Percentiles rank a stretch among this genome's conserved stretches.
phyloP scores from a whole-genome alignment of 2,888 invertebrate species.

The Ormyrus labotus region DNA sequence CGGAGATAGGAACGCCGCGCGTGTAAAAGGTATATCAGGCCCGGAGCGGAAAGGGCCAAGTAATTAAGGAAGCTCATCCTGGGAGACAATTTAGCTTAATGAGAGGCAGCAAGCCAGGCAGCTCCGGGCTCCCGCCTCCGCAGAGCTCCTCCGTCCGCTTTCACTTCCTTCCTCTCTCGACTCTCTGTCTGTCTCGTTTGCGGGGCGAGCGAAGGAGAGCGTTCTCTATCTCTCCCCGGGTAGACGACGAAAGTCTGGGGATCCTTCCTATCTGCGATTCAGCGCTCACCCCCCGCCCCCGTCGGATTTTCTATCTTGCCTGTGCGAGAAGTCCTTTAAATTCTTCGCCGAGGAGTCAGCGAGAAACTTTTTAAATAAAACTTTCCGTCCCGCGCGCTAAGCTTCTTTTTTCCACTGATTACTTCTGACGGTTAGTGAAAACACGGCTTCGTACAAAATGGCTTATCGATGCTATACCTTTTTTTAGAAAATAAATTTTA shows the following conservation, averaged over 20 bases:
- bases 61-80: conserved; percentile 75
- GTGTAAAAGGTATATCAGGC: conserved; percentile 55
- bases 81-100: conserved; percentile 75
- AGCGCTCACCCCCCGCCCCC: conserved; percentile 20
- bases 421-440: neutral
- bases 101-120: conserved; percentile 65
- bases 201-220: neutral
- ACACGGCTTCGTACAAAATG: neutral
- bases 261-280: conserved; percentile 51
- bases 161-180: conserved; percentile 41
- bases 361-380: conserved; percentile 56
- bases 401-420: conserved; percentile 9
- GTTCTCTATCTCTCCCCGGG: conserved; percentile 12
- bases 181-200: conserved; percentile 5
- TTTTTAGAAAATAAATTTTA: neutral
- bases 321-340: conserved; percentile 25
- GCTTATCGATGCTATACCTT: neutral
- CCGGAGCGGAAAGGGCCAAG: conserved; percentile 62
- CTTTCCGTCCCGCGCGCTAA: conserved; percentile 17
- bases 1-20: conserved; percentile 53
- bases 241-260: neutral
- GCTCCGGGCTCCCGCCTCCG: neutral
- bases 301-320: conserved; percentile 13
- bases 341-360: conserved; percentile 44
- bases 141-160: neutral